Base-by-base conservation (phyloP, 2,888 invertebrate species). In the Zaprionus obscuricornis region DNA sequence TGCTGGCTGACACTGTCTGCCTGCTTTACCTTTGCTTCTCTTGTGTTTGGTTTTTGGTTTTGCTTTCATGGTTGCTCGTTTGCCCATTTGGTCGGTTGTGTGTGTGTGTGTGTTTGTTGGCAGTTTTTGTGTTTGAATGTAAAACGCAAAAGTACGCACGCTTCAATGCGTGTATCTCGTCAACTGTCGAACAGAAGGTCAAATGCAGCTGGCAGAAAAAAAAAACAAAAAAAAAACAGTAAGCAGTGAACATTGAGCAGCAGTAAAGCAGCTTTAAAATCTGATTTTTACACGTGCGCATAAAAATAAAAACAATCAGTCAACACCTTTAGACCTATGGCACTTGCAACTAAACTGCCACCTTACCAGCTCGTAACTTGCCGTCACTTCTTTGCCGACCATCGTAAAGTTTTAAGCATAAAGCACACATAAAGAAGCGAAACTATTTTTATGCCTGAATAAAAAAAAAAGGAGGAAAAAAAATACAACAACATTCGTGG, bases 121-220 rank as follows among this genome's bases (percentile, higher is more conserved):
- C 33, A 37, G 40, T 7, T 24, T 58, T 37, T 40, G 40, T 36
- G 34, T 22, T 34, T 70, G 66, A 66, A 74, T 74, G 60, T 66
- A 57, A 79, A 79, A 79, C 84, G 79, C 76, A 79, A 79, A 79
- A 79, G 76, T 83, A 59, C 64, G 83, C 69, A 65, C 75, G 85
- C 83, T 74, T 73, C 79, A 82, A 67, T 85, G 74, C 82, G 60
- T 66, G 62, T 64, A 46, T 62, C 64, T 57, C 63, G 67, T 59
- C 56, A 73, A 47, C 58, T 72, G 82, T 82, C 68, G 66, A 40
- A n/a, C n/a, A n/a, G n/a, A 46, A 29, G 36, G 54, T 29, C 52
- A 27, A 59, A 64, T 49, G 37, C 43, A 29, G 11, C 4, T 54
- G 29, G n/a, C n/a, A n/a, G n/a, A 29, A 3, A 29, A 29, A 3